Evolutionary conservation across 2,888 invertebrate genomes (phyloP).

Genomic region (Prosapia bicincta): DNA sequence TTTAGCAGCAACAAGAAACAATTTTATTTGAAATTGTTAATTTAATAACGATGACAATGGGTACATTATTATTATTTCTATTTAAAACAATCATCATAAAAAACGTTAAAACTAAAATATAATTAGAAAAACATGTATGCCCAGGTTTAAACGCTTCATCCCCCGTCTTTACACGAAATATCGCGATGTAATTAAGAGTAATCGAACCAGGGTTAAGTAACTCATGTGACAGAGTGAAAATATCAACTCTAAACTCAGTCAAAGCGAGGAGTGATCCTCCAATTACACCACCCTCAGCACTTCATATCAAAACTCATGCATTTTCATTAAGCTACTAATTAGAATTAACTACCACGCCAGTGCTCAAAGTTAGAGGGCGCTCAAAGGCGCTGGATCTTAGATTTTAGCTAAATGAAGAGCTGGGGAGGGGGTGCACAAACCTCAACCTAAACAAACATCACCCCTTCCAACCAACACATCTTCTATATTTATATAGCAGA

Average conservation of each 20-base stretch:
- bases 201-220: background rate
- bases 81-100: too few relatives aligned
- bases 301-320: slow-evolving; percentile 24
- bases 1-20: too few relatives aligned
- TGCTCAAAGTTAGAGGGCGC: slow-evolving; percentile 18
- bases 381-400: slow-evolving; percentile 21
- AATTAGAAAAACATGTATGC: too few relatives aligned
- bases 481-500: too few relatives aligned
- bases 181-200: background rate
- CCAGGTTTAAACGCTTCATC: too few relatives aligned
- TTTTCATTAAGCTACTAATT: slow-evolving; percentile 25
- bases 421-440: slow-evolving; percentile 10
- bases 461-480: background rate
- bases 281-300: slow-evolving; percentile 14
- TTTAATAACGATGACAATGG: too few relatives aligned
- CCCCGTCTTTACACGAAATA: too few relatives aligned
- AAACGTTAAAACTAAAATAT: too few relatives aligned
- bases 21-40: too few relatives aligned
- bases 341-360: slow-evolving; percentile 24
- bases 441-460: slow-evolving; percentile 19
- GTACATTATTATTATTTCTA: too few relatives aligned
- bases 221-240: background rate
- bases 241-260: background rate
- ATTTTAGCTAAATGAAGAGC: slow-evolving; percentile 14
- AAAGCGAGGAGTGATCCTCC: background rate